Evolutionary conservation across 2,888 invertebrate genomes (phyloP), one percentile per base, ranked within the genome.

Genomic region (Nephrotoma flavescens): DNA sequence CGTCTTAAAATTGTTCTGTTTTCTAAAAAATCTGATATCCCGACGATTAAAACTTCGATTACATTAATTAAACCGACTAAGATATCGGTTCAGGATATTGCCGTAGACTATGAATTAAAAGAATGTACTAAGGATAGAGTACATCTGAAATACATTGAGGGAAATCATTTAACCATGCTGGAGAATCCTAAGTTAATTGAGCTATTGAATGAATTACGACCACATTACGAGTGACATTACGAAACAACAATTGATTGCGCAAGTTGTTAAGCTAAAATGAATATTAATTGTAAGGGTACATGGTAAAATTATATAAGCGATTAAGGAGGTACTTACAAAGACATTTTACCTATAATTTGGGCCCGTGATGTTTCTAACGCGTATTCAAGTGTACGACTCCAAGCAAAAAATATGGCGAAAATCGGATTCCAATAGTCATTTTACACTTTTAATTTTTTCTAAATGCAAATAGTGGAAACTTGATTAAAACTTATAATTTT

Each of bases 121-220:
- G 44, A 45, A 45, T 45, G 44, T 7, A 9, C 44, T 2, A 11
- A 45, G 11, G 44, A 9, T 11, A 45, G 11, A 45, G 44, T 45
- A 94, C 94, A 93, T 0, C 92, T 95, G 0, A 93, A 94, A 88
- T 93, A 92, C 85, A 91, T 95, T n/a, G 95, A 95, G 89, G 96
- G 96, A 9, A 95, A 95, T 89, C 96, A 96, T 89, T 90, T 93
- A 0, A 94, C 94, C 83, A 95, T 96, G 89, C 89, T 96, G 88
- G 94, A 95, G 12, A 95, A 94, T 89, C 92, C 93, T 7, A 45
- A 7, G 7, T 45, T 45, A 45, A 11, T 11, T 11, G 7, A 3
- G 11, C 0, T 45, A 9, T 45, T 45, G 44, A 45, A 7, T 45
- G 44, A 45, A 11, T 11, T 45, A 11, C 7, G 11, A 45, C 7